Conservation (phyloP, 2,113 vertebrate genomes). For the Brienomyrus longianalis region DNA sequence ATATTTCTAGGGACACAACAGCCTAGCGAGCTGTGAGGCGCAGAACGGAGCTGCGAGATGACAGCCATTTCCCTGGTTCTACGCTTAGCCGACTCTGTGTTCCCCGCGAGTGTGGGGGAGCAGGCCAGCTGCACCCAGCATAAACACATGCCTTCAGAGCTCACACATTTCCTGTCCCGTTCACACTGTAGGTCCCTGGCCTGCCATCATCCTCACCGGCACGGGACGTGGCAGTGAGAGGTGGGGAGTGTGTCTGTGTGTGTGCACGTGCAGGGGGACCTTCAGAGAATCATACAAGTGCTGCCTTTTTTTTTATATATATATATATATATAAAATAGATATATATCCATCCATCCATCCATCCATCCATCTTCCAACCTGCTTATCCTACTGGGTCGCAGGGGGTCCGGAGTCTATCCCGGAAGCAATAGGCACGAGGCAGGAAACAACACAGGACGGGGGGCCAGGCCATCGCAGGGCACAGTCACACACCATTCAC, state of each 20-base stretch:
- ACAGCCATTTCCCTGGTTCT: background rate
- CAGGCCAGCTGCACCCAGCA: conserved; percentile 58
- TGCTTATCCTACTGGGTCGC: no score
- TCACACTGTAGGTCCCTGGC: conserved; percentile 47
- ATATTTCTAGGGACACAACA: background rate
- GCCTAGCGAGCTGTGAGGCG: background rate
- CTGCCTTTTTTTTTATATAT: background rate
- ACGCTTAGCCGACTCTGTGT: background rate
- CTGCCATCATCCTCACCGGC: conserved; percentile 5
- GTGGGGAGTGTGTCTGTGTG: background rate
- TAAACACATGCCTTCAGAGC: conserved; percentile 77
- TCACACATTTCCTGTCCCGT: conserved; percentile 71
- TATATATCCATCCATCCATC: no score
- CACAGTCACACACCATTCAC: no score
- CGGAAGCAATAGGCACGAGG: no score
- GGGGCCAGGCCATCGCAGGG: no score
- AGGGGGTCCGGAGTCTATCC: no score
- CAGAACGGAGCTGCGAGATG: background rate
- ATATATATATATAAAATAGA: no score
- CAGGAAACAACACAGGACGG: no score
- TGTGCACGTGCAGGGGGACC: background rate
- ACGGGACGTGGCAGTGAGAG: background rate
- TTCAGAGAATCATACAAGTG: background rate
- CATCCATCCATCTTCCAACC: no score
- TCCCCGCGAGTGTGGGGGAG: background rate